Conservation (phyloP, 2,888 invertebrate genomes). For the Palloptera scutellata region DNA sequence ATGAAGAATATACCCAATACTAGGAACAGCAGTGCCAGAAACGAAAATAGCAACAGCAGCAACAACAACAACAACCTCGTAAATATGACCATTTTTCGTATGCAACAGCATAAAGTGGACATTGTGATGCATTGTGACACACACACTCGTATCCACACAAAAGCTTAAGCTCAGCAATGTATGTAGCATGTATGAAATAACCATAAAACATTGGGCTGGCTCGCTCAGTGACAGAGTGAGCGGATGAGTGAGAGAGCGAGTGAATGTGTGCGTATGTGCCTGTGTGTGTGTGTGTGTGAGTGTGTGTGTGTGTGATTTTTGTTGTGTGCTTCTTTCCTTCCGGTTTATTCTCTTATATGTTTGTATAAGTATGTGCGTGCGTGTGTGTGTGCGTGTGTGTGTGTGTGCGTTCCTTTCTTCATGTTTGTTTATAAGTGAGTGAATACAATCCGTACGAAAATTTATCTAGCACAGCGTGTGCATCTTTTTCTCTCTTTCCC, state of each 20-base stretch:
- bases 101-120: conserved; percentile 31
- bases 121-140: background rate
- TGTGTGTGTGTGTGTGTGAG: conserved; percentile 16
- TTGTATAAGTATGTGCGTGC: conserved; percentile 5
- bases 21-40: conserved; percentile 9
- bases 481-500: background rate
- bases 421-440: too few species aligned
- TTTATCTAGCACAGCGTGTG: too few species aligned
- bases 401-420: conserved; percentile 2
- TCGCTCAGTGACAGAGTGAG: too few species aligned
- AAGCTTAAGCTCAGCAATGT: conserved; percentile 28
- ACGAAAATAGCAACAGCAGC: background rate
- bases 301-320: conserved; percentile 7
- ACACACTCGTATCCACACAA: conserved; percentile 7
- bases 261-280: too few species aligned
- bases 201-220: too few species aligned
- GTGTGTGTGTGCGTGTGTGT: background rate
- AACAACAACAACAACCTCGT: conserved; percentile 37
- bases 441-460: too few species aligned
- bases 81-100: conserved; percentile 43
- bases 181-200: conserved; percentile 29
- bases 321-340: conserved; percentile 20
- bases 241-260: too few species aligned
- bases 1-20: conserved; percentile 23
- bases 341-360: conserved; percentile 21